phyloP scores from a whole-genome alignment of 1,140 invertebrate species.

The Charaxes varanes region DNA sequence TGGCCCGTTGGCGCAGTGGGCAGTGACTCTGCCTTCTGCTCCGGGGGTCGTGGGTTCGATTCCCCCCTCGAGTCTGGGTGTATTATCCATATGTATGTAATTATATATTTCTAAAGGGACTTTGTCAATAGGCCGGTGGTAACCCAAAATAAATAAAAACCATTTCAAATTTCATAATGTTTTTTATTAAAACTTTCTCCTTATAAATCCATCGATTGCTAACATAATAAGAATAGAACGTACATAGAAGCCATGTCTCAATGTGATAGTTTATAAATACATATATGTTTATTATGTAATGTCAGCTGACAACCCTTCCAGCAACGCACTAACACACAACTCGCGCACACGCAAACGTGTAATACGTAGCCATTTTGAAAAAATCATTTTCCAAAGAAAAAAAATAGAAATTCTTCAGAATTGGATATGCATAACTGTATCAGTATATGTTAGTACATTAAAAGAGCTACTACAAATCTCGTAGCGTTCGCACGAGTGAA shows the following conservation, averaged over 20 bases:
- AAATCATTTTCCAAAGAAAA: conserved; percentile 1
- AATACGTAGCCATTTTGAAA: conserved; percentile 27
- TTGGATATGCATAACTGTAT: conserved; percentile 8
- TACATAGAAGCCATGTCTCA: conserved; percentile 62
- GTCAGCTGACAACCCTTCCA: conserved; percentile 31
- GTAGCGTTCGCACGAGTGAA: conserved; percentile 2
- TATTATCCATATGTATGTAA: no score
- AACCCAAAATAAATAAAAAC: conserved; percentile 29
- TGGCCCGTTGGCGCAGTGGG: no score
- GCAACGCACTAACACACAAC: conserved; percentile 14
- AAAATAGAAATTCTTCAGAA: not conserved
- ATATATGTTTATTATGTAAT: conserved; percentile 31
- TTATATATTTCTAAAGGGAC: no score
- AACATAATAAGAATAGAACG: conserved; percentile 63
- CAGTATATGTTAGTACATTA: conserved; percentile 1
- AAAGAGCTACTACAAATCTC: no score
- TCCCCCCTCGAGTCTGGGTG: no score
- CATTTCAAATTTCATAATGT: conserved; percentile 47
- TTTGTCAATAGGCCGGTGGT: no score
- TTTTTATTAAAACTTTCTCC: conserved; percentile 67
- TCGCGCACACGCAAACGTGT: conserved; percentile 15
- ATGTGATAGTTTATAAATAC: conserved; percentile 52
- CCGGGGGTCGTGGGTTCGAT: no score
- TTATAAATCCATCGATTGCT: conserved; percentile 69
- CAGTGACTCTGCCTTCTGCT: no score